These are phyloP conservation scores for Dipodomys spectabilis DNA, from an alignment of 2,113 vertebrate species.

Conservation along the genomic window DNA sequence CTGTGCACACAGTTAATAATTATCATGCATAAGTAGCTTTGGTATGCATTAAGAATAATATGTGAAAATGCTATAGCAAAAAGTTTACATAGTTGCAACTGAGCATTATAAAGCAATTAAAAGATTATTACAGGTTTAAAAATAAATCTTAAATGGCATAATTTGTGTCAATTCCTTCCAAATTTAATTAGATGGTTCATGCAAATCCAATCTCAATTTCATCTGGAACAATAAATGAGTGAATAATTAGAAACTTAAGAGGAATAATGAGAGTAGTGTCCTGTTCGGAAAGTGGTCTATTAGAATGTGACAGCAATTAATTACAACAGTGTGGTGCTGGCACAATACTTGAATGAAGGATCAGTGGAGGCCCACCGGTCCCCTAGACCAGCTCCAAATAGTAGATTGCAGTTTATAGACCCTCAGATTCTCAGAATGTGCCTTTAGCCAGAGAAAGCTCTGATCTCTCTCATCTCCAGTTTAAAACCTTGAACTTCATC, in stretches of 20 bases:
- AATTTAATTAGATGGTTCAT: conserved; percentile 63
- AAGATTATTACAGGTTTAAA: conserved; percentile 49
- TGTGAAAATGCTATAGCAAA: not conserved
- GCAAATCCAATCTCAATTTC: conserved; percentile 61
- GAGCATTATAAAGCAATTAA: conserved; percentile 52
- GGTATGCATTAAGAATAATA: conserved; percentile 19
- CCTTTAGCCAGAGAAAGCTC: not conserved
- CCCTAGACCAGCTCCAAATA: not conserved
- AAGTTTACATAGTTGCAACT: conserved; percentile 18
- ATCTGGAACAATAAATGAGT: conserved; percentile 30
- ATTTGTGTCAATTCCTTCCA: conserved; percentile 52
- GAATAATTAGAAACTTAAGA: conserved; percentile 45
- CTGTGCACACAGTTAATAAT: conserved; percentile 56
- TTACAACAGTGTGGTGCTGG: not conserved
- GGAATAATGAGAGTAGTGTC: not conserved
- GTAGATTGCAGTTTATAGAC: not conserved
- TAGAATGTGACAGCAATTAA: not conserved
- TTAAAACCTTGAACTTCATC: not conserved
- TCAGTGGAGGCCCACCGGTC: not conserved
- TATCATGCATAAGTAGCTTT: conserved; percentile 38
- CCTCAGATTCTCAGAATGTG: not conserved
- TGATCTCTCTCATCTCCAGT: not conserved
- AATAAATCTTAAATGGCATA: conserved; percentile 62
- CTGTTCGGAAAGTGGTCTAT: not conserved
- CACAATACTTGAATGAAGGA: not conserved